These are phyloP conservation scores for Axis porcinus DNA, from an alignment of 2,113 vertebrate species.

Conservation along the genomic window DNA sequence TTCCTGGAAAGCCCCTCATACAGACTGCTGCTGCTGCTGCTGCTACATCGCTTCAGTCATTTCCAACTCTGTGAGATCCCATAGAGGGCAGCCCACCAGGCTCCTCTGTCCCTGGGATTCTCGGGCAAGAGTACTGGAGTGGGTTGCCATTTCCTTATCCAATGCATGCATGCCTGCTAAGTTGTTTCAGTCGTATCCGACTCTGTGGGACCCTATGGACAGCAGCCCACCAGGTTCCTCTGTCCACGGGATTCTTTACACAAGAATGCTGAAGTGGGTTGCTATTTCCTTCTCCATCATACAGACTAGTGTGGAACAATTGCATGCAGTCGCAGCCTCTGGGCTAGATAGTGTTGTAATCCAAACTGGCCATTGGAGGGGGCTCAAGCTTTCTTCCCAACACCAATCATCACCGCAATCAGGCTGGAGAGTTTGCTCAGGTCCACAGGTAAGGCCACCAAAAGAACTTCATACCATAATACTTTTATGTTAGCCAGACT, in stretches of 20 bases:
- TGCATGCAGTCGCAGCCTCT: background rate
- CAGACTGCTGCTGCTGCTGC: background rate
- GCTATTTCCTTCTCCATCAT: background rate
- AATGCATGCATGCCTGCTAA: background rate
- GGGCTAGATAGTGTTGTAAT: background rate
- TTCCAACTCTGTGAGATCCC: background rate
- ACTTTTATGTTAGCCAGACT: background rate
- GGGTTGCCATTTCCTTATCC: background rate
- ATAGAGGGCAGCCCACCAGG: background rate
- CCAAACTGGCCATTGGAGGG: slow-evolving; percentile 42
- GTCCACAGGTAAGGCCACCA: background rate
- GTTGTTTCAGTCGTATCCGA: background rate
- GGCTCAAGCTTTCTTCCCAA: background rate
- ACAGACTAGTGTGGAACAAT: background rate
- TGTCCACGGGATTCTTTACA: background rate
- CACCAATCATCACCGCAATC: background rate
- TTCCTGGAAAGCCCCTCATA: background rate
- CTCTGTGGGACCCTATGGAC: background rate
- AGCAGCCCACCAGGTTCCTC: background rate
- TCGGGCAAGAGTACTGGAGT: background rate
- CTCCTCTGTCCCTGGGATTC: background rate
- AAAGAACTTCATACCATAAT: background rate
- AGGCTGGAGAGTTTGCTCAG: background rate
- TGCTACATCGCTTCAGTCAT: fast-evolving
- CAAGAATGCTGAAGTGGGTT: background rate